phyloP scores from a whole-genome alignment of 35 echinoderm and acorn worm species.

The Apostichopus japonicus region DNA sequence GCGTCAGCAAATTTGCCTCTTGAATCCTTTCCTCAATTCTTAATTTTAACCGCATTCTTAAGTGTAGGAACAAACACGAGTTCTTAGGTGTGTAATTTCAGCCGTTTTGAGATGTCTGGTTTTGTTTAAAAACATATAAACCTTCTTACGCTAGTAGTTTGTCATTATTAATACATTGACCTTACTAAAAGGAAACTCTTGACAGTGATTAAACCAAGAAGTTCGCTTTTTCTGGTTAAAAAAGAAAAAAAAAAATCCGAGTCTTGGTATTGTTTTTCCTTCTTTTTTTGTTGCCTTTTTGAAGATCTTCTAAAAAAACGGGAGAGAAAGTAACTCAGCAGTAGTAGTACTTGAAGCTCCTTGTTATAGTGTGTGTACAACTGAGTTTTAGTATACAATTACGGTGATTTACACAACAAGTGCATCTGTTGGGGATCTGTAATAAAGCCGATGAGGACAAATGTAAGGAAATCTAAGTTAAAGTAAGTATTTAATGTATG shows the following conservation, averaged over 20 bases:
- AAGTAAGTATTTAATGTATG: too few species aligned
- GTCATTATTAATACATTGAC: slow-evolving; percentile 46
- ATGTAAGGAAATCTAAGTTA: too few species aligned
- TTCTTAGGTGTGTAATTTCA: slow-evolving; percentile 35
- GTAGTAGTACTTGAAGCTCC: background rate
- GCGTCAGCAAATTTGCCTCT: background rate
- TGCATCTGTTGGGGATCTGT: background rate
- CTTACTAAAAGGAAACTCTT: slow-evolving; percentile 14
- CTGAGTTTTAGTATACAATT: background rate
- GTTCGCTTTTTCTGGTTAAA: background rate
- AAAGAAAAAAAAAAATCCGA: background rate
- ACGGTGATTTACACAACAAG: background rate
- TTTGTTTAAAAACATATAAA: slow-evolving; percentile 14
- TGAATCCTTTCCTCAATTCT: background rate
- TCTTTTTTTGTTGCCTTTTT: background rate
- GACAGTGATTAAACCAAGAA: slow-evolving; percentile 6
- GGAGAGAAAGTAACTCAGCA: background rate
- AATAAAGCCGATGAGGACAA: background rate
- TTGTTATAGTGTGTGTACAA: background rate
- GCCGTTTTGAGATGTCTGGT: background rate
- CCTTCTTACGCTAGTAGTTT: background rate
- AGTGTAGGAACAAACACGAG: background rate
- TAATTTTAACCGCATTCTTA: background rate
- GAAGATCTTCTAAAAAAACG: background rate
- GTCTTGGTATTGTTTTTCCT: too few species aligned